phyloP scores from a whole-genome alignment of 92 coral and sea anemone genomes.

The Epizoanthus stellaris region DNA sequence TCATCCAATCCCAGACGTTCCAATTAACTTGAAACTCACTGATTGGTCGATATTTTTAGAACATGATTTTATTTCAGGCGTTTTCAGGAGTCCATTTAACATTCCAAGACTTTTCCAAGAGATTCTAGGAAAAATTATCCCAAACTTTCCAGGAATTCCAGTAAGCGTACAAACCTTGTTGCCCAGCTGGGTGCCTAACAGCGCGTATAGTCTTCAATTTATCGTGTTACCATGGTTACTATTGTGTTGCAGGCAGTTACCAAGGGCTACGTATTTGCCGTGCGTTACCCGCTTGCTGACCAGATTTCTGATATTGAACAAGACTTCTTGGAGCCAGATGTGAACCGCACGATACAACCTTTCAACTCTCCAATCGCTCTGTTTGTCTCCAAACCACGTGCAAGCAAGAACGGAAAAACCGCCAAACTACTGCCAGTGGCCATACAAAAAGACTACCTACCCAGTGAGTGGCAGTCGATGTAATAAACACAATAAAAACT shows the following conservation, averaged over 20 bases:
- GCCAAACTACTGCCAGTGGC: conserved; percentile 62
- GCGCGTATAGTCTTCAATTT: too few relatives aligned
- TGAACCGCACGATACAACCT: conserved; percentile 54
- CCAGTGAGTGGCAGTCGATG: conserved; percentile 47
- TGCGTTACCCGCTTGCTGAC: conserved; percentile 67
- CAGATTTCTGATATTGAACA: conserved; percentile 43
- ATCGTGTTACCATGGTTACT: neutral
- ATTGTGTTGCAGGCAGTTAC: conserved; percentile 39
- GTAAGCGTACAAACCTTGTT: too few relatives aligned
- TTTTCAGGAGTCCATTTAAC: too few relatives aligned
- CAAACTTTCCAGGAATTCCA: too few relatives aligned
- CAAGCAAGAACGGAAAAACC: neutral
- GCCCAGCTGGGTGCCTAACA: too few relatives aligned
- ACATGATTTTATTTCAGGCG: too few relatives aligned
- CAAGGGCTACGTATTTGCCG: conserved; percentile 49
- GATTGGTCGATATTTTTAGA: too few relatives aligned
- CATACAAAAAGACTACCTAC: conserved; percentile 69
- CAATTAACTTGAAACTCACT: too few relatives aligned
- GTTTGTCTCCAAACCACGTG: conserved; percentile 59
- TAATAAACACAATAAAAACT: too few relatives aligned
- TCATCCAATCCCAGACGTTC: too few relatives aligned
- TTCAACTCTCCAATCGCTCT: conserved; percentile 66
- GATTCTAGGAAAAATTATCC: too few relatives aligned
- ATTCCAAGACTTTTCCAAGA: too few relatives aligned
- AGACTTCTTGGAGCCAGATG: conserved; percentile 37